Evolutionary conservation across 2,797 vertebrate species (phyloP).

Genomic region (Echiichthys vipera): DNA sequence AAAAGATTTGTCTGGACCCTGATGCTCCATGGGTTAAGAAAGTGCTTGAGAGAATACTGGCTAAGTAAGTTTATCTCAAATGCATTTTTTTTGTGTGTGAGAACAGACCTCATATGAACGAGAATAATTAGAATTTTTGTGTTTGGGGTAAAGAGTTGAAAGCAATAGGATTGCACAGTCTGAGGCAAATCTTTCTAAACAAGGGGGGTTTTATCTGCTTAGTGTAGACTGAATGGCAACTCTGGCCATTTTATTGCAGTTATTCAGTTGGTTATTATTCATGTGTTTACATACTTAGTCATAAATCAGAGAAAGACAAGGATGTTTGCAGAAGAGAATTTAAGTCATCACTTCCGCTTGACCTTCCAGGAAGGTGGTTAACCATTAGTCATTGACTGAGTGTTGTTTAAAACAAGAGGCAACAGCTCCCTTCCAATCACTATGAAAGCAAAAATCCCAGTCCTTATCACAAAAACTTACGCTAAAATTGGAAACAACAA

Average conservation of each 20-base stretch:
- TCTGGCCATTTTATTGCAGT: not conserved
- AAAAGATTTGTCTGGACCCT: slow-evolving; percentile 55
- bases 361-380: not conserved
- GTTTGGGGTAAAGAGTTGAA: not conserved
- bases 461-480: not conserved
- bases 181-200: not conserved
- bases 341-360: not conserved
- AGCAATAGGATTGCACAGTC: not conserved
- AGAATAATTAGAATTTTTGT: not conserved
- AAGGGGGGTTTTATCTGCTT: not conserved
- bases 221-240: not conserved
- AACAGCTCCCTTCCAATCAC: not conserved
- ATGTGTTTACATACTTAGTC: not conserved
- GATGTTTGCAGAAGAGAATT: not conserved
- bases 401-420: not conserved
- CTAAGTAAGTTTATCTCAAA: slow-evolving; percentile 21
- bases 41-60: not conserved
- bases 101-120: not conserved
- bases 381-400: not conserved
- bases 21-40: slow-evolving; percentile 49
- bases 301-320: not conserved
- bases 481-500: not conserved
- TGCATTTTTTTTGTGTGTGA: not conserved
- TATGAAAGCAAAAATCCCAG: not conserved
- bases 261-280: not conserved